Evolutionary conservation across 2,113 vertebrate species (phyloP), one percentile per base, ranked within the genome.

Genomic region (Oreochromis niloticus): DNA sequence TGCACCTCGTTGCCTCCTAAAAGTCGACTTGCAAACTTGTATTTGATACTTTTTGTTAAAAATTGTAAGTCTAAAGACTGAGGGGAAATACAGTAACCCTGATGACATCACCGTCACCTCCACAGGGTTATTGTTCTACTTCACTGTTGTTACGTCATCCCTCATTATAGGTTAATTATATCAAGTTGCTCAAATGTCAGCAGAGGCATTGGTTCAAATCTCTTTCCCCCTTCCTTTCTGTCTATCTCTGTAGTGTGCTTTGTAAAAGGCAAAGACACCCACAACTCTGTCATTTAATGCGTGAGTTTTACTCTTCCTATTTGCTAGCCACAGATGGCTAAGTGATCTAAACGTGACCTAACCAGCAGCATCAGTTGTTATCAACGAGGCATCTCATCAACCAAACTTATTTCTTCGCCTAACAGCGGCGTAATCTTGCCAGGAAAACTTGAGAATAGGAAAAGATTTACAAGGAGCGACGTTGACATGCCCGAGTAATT

Each of bases 361-460:
- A 93, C 75, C 63, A 66, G 86, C 85, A 86, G 89, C 94, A 66
- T 91, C 81, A 17, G 52, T 14, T 81, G n/a, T 88, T 86, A 85
- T 91, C 89, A 93, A 91, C 68, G 82, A 93, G 87, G 85, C 89
- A 91, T 83, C 90, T 94, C 85, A 90, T 95, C 91, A 48, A 93
- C 84, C 82, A 90, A 83, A 92, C 71, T 52, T 89, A 68, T 84
- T 30, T 48, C 32, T 84, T 78, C 11, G 59, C 82, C 93, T 50
- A 46, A 68, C 90, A 85, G 86, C 52, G 55, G 80, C 61, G 91
- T 56, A 55, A 89, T 83, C 87, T 89, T 86, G 66, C 88, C 87
- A 91, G 87, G 88, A 92, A 92, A 90, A 91, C 50, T 50, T 27
- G 54, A 83, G 54, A 87, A 87, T 63, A 87, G 81, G 63, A 81